phyloP scores from a whole-genome alignment of 2,888 invertebrate genomes.

The Aphrophora alni region DNA sequence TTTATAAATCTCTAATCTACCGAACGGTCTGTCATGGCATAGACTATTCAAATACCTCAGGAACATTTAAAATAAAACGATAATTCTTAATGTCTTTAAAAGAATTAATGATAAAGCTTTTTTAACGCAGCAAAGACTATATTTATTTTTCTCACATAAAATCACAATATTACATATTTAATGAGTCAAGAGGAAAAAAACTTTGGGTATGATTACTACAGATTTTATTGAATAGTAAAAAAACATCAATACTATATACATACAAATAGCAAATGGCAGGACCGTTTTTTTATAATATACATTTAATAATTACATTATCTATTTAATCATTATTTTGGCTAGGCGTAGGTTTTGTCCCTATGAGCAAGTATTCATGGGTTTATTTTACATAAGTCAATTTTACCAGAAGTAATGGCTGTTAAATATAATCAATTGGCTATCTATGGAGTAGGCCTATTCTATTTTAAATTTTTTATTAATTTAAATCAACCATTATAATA shows the following conservation, averaged over 20 bases:
- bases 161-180: neutral
- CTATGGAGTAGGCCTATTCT: too few species aligned
- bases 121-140: neutral
- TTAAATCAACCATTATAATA: too few species aligned
- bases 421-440: neutral
- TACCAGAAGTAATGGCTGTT: neutral
- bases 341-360: neutral
- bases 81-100: neutral
- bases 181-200: neutral
- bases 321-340: neutral
- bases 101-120: neutral
- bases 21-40: neutral
- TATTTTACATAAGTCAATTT: neutral
- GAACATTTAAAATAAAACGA: neutral
- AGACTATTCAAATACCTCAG: neutral
- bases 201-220: neutral
- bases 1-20: too few species aligned
- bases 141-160: neutral
- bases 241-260: constrained; percentile 6
- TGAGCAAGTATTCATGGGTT: constrained; percentile 3
- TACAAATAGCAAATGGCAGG: constrained; percentile 6
- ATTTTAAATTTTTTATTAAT: too few species aligned
- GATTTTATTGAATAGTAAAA: neutral
- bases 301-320: neutral
- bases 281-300: neutral